Evolutionary conservation across 64 coral and sea anemone genomes (phyloP), one percentile per base, ranked within the genome.

Genomic region (Actinia tenebrosa): DNA sequence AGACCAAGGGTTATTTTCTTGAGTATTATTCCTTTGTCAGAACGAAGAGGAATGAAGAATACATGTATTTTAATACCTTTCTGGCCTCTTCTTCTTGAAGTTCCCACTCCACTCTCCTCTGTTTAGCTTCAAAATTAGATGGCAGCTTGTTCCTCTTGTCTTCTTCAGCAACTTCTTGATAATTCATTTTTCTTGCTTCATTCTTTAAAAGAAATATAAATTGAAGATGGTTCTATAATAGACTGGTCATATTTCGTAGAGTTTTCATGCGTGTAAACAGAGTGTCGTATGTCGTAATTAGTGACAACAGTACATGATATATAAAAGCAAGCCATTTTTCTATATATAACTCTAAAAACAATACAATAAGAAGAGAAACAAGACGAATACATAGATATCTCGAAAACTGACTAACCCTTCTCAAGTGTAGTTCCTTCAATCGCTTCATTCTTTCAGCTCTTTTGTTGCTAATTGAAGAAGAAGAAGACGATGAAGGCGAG

Each of bases 121-220:
- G 97, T 63, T 86, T 91, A 2, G 93, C 97, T 60, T 99, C 97
- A 93, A 93, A 99, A 82, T 99, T 99, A 56, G 93, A 61, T 64
- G 97, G 97, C 63, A 94, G 84, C 64, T 99, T 99, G 37, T 99
- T 95, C 59, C 91, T 93, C 60, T 89, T 80, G 87, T 99, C 97
- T 75, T 99, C 97, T 56, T 99, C 93, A 44, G 89, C 88, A 3
- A 95, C 97, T 52, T 99, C 97, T 61, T 99, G 97, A 19, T 99
- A 91, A 83, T 99, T 99, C 86, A 99, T 91, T 60, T 99, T 99
- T 27, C 97, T 84, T 59, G 97, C 97, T 83, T 99, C 97, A 89
- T 99, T 99, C 97, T 99, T 25, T n/a, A 7, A 17, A 46, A 42
- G 10, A 42, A 43, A 8, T 42, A 72, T 30, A 22, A 66, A 22